Percentiles rank a stretch among this genome's conserved stretches.
phyloP scores from a whole-genome alignment of 2,113 vertebrate species.

The Speoplatyrhinus poulsoni region DNA sequence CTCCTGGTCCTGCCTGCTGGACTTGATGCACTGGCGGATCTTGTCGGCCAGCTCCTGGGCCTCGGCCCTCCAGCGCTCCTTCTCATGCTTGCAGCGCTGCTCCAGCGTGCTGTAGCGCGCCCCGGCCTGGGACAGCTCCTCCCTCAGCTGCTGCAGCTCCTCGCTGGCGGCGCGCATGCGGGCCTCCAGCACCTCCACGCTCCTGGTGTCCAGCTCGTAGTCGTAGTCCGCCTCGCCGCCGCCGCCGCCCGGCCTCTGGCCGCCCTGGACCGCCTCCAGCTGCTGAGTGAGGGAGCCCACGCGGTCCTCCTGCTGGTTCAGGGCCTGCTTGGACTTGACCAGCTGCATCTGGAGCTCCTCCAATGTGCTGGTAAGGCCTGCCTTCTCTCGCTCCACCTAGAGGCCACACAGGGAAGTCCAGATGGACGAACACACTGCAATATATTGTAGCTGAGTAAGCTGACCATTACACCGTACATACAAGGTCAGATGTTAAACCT shows the following conservation, averaged over 20 bases:
- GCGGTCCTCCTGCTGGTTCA: conserved; percentile 76
- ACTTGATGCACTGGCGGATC: conserved; percentile 76
- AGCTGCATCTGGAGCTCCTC: conserved; percentile 81
- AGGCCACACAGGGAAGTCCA: neutral
- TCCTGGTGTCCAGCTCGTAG: conserved; percentile 74
- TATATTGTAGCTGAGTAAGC: too few relatives aligned
- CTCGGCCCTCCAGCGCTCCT: conserved; percentile 75
- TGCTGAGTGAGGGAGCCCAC: conserved; percentile 74
- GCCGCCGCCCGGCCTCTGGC: conserved; percentile 20
- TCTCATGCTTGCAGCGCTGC: conserved; percentile 74
- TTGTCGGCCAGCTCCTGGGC: conserved; percentile 78
- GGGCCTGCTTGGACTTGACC: conserved; percentile 71
- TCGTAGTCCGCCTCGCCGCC: conserved; percentile 44
- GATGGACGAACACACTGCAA: neutral
- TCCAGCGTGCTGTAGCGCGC: conserved; percentile 71
- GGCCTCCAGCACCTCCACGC: conserved; percentile 73
- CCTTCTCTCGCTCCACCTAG: conserved; percentile 81
- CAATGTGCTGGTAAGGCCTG: conserved; percentile 67
- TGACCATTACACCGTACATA: too few relatives aligned
- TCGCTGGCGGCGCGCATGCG: conserved; percentile 69
- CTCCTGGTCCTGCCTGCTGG: conserved; percentile 78
- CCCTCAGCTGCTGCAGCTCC: conserved; percentile 73
- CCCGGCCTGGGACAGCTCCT: conserved; percentile 75
- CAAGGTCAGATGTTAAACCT: too few relatives aligned
- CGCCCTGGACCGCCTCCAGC: conserved; percentile 66